These are phyloP conservation scores for Acrossocheilus fasciatus DNA, from an alignment of 2,797 vertebrate species.

Conservation along the genomic window DNA sequence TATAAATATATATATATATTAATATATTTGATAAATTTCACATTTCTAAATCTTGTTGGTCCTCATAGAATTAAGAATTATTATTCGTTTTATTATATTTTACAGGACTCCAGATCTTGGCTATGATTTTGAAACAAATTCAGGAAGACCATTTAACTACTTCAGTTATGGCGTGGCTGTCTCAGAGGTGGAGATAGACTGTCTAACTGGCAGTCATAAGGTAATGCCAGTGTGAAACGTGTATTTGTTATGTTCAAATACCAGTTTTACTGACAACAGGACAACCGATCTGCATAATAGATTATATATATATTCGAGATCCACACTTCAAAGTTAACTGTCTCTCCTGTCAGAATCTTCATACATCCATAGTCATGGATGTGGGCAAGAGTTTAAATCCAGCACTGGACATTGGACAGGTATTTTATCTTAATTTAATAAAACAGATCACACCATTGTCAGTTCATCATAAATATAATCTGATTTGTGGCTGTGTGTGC, in stretches of 20 bases:
- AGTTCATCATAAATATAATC: background rate
- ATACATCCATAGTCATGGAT: constrained; percentile 95
- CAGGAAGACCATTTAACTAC: constrained; percentile 87
- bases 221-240: constrained; percentile 66
- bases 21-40: background rate
- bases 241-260: background rate
- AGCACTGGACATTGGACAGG: constrained; percentile 96
- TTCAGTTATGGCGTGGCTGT: constrained; percentile 90
- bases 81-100: constrained; percentile 15
- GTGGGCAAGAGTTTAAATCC: constrained; percentile 95
- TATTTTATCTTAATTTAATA: constrained; percentile 64
- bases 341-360: constrained; percentile 82
- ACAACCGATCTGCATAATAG: background rate
- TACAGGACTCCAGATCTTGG: constrained; percentile 86
- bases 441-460: background rate
- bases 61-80: background rate
- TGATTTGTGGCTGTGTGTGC: constrained; percentile 20
- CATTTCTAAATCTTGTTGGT: background rate
- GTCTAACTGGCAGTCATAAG: constrained; percentile 93
- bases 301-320: too few relatives aligned
- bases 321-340: too few relatives aligned
- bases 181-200: constrained; percentile 96
- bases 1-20: too few relatives aligned
- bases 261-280: background rate
- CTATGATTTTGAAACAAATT: constrained; percentile 85